These are phyloP conservation scores for Pogonocherus hispidulus DNA, from an alignment of 2,888 invertebrate genomes.

Conservation along the genomic window DNA sequence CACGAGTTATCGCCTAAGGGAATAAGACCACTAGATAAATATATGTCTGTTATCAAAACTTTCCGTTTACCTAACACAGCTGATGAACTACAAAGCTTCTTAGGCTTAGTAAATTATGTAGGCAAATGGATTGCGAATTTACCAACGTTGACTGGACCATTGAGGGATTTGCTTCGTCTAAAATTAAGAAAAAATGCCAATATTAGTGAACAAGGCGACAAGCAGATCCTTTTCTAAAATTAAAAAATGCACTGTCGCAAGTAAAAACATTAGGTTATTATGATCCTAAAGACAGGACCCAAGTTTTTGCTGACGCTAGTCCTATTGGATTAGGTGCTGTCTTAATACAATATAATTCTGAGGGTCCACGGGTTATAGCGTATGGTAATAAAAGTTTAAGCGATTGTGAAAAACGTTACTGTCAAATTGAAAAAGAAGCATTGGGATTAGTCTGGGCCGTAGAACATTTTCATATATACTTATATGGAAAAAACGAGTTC, in stretches of 20 bases:
- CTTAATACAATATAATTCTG: too few relatives aligned
- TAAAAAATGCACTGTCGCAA: constrained; percentile 38
- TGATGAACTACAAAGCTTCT: too few relatives aligned
- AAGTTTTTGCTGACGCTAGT: constrained; percentile 55
- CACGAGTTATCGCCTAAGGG: too few relatives aligned
- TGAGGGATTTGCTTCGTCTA: too few relatives aligned
- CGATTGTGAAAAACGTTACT: constrained; percentile 56
- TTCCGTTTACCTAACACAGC: too few relatives aligned
- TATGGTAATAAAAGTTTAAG: constrained; percentile 53
- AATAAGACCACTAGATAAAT: too few relatives aligned
- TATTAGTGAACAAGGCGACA: constrained; percentile 26
- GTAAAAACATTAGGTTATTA: constrained; percentile 53
- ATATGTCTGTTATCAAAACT: too few relatives aligned
- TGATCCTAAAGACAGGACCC: constrained; percentile 46
- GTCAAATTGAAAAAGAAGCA: constrained; percentile 60
- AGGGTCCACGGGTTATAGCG: too few relatives aligned
- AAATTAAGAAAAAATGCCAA: too few relatives aligned
- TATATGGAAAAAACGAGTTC: constrained; percentile 47
- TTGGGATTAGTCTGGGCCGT: constrained; percentile 64
- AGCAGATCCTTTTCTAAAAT: constrained; percentile 18
- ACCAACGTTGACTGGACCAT: too few relatives aligned
- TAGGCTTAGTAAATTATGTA: too few relatives aligned
- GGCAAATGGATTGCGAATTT: too few relatives aligned
- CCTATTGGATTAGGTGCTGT: constrained; percentile 54
- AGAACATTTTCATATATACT: constrained; percentile 54